Evolutionary conservation across 2,113 vertebrate species (phyloP), one percentile per base, ranked within the genome.

Genomic region (Poeciliopsis turrubarensis): DNA sequence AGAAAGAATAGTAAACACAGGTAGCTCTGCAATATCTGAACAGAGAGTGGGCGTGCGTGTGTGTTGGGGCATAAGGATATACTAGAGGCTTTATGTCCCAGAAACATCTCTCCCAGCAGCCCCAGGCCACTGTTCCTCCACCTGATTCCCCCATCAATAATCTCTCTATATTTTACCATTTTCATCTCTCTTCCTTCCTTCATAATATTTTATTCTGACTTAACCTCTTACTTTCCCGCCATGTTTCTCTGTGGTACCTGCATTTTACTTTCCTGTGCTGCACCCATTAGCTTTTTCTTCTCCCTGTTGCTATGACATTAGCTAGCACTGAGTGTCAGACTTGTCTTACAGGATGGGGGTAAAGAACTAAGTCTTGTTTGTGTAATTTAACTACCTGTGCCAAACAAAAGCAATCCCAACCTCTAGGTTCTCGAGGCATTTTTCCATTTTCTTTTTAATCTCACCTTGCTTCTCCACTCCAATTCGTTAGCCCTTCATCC

Each of bases 241-340:
- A 82, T 66, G 75, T 63, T 73, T 57, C 61, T 79, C 26, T 62
- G 47, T 37, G 67, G 47, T 75, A 86, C 84, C 83, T 90, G 83
- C 69, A 84, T 65, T 69, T 77, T 64, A 30, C 41, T 81, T 65
- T 70, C 76, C 84, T 39, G 63, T 85, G 79, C 88, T 73, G 77
- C 91, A 85, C 89, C 89, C 91, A 89, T 86, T 84, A 86, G 84
- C 87, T 89, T 88, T 86, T 81, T 75, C 72, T 78, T 85, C 86
- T 90, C 84, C 85, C 89, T 88, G 90, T 92, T 93, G 90, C 91
- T 92, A 93, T 92, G 92, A 91, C 92, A 91, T 92, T 90, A 89
- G 84, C 88, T 90, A 74, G 89, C 86, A 85, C 86, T 85, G 85
- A 60, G 79, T 88, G 85, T 86, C 85, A 89, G 83, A 81, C 75